Evolutionary conservation across 2,888 invertebrate genomes (phyloP).

Genomic region (Oscheius sp.): DNA sequence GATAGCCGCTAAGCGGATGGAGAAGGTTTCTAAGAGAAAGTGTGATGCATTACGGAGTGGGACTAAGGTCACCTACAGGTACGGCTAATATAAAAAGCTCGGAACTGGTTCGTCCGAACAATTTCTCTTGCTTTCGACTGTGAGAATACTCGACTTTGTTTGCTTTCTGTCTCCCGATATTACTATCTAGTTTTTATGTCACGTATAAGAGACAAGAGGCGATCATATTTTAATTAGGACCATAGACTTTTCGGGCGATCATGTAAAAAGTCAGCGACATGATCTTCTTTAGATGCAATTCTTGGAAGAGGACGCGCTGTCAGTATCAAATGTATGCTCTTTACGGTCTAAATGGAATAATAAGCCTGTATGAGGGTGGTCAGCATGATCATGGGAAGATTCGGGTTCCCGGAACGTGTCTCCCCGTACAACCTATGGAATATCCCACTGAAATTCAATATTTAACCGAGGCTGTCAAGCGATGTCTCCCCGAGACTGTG

Average conservation of each 20-base stretch:
- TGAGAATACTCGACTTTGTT: background rate
- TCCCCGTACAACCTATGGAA: too few relatives aligned
- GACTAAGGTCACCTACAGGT: conserved; percentile 22
- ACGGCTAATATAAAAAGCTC: background rate
- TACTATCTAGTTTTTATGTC: background rate
- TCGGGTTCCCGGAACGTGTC: background rate
- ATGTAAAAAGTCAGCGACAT: too few relatives aligned
- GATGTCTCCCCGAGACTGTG: background rate
- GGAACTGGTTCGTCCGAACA: background rate
- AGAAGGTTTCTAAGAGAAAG: conserved; percentile 24
- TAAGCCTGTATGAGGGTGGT: conserved; percentile 21
- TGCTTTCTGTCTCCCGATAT: background rate
- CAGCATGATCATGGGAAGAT: conserved; percentile 14
- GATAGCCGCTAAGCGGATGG: conserved; percentile 1
- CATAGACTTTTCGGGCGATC: too few relatives aligned
- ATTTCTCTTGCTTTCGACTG: background rate
- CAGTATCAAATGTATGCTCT: conserved; percentile 23
- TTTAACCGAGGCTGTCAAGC: background rate
- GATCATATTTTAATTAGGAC: too few relatives aligned
- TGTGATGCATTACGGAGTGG: conserved; percentile 5
- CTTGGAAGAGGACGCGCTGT: conserved; percentile 24
- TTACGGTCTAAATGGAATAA: background rate
- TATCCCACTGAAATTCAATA: background rate
- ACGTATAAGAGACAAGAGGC: too few relatives aligned
- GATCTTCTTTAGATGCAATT: conserved; percentile 12